A percentile compares a stretch with the other conserved stretches of the same genome.
These are phyloP conservation scores for Antedon mediterranea DNA, from an alignment of 53 echinoderm and acorn worm genomes.

Conservation along the genomic window DNA sequence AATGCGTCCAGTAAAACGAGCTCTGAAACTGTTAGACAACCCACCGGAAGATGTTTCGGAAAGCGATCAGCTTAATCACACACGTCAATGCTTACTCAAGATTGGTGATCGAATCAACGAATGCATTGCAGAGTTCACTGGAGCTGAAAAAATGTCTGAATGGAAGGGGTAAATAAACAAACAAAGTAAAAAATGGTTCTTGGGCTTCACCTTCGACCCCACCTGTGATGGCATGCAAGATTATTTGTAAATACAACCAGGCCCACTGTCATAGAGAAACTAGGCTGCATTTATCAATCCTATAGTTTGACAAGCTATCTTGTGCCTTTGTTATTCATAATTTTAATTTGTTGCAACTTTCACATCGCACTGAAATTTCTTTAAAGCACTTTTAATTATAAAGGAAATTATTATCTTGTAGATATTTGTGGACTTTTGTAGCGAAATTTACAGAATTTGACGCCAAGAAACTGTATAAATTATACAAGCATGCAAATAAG, in stretches of 20 bases:
- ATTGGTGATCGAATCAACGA: conserved; percentile 93
- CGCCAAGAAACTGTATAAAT: conserved; percentile 83
- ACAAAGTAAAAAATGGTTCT: not conserved
- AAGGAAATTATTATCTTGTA: conserved; percentile 5
- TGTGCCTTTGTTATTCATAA: not conserved
- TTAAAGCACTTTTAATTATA: not conserved
- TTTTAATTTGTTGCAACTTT: not conserved
- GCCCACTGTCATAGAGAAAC: no score
- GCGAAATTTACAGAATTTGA: conserved; percentile 99
- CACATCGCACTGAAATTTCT: no score
- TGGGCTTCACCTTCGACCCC: no score
- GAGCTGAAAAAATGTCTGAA: conserved; percentile 70
- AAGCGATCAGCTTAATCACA: conserved; percentile 92
- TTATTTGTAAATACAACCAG: no score
- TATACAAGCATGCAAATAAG: conserved; percentile 84
- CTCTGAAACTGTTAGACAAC: conserved; percentile 87
- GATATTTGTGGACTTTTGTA: conserved; percentile 97
- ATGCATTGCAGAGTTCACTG: conserved; percentile 74
- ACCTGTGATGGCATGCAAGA: no score
- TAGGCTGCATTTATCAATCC: no score
- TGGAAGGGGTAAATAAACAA: conserved; percentile 87
- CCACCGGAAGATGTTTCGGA: conserved; percentile 92
- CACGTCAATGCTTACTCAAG: conserved; percentile 86
- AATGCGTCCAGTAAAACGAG: conserved; percentile 91
- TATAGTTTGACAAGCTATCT: no score